Percentiles rank a stretch among this genome's conserved stretches.
These are phyloP conservation scores for Conger conger DNA, from an alignment of 2,113 vertebrate species.

Conservation along the genomic window DNA sequence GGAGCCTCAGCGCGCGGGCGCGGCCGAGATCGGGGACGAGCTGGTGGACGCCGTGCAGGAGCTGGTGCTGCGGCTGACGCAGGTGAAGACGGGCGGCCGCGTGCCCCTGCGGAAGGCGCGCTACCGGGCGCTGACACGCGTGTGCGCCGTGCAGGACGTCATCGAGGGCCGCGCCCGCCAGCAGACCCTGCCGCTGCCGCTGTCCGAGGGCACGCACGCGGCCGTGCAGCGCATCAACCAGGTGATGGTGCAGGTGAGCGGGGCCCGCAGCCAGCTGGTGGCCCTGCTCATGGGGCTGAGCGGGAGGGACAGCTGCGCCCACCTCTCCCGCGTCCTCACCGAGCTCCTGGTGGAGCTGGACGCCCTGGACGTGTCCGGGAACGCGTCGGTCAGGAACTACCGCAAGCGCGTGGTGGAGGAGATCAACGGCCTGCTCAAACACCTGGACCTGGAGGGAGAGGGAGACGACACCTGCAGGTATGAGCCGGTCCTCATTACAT, in stretches of 20 bases:
- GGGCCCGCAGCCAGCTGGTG: slow-evolving; percentile 86
- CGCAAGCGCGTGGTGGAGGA: slow-evolving; percentile 93
- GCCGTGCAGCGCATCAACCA: slow-evolving; percentile 88
- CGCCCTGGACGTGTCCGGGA: slow-evolving; percentile 89
- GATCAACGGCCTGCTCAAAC: slow-evolving; percentile 88
- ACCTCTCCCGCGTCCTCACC: slow-evolving; percentile 87
- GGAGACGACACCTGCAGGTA: slow-evolving; percentile 78
- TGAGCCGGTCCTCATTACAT: too few relatives aligned
- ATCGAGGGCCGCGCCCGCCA: slow-evolving; percentile 78
- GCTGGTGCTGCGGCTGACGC: slow-evolving; percentile 85
- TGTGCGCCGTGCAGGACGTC: slow-evolving; percentile 91
- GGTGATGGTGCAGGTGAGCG: slow-evolving; percentile 90
- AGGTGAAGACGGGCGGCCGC: slow-evolving; percentile 90
- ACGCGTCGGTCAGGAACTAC: slow-evolving; percentile 84
- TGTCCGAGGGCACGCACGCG: slow-evolving; percentile 83
- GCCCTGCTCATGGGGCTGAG: slow-evolving; percentile 88
- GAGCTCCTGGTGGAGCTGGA: slow-evolving; percentile 91
- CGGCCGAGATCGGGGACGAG: slow-evolving; percentile 73
- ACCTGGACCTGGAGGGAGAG: slow-evolving; percentile 90
- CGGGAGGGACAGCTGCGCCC: slow-evolving; percentile 84
- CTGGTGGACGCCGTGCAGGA: slow-evolving; percentile 90
- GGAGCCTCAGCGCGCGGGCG: slow-evolving; percentile 75
- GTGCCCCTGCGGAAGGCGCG: slow-evolving; percentile 86
- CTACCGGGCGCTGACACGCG: slow-evolving; percentile 83
- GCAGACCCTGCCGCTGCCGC: slow-evolving; percentile 84